phyloP scores from a whole-genome alignment of 2,113 vertebrate species.

The Saguinus imperator region DNA sequence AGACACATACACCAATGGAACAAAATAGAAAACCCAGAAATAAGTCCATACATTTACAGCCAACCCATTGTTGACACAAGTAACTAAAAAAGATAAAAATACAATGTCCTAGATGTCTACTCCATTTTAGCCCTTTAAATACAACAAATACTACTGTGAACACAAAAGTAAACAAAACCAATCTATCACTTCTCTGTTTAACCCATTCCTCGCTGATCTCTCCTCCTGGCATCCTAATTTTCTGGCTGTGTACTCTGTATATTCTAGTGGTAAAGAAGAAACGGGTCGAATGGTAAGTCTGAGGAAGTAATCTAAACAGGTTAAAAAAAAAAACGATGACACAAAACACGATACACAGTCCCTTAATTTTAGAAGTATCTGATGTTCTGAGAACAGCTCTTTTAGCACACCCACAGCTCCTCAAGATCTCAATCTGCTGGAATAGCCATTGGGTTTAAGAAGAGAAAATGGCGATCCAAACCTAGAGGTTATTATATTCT shows the following conservation, averaged over 20 bases:
- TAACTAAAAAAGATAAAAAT: neutral
- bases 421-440: neutral
- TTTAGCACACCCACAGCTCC: neutral
- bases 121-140: constrained; percentile 1
- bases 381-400: neutral
- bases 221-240: neutral
- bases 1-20: no score
- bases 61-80: neutral
- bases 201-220: neutral
- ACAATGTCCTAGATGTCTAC: neutral
- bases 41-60: no score
- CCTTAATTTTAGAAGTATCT: constrained; percentile 6
- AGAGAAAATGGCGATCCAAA: neutral
- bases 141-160: neutral
- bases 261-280: neutral
- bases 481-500: neutral
- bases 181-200: neutral
- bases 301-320: neutral
- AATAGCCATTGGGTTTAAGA: neutral
- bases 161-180: neutral
- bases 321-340: neutral
- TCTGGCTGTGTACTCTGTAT: neutral
- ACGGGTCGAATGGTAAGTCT: neutral
- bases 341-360: neutral
- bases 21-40: no score